Percentiles rank a stretch among this genome's conserved stretches.
Conservation (phyloP, 1,140 invertebrate genomes). For the Littorina saxatilis region DNA sequence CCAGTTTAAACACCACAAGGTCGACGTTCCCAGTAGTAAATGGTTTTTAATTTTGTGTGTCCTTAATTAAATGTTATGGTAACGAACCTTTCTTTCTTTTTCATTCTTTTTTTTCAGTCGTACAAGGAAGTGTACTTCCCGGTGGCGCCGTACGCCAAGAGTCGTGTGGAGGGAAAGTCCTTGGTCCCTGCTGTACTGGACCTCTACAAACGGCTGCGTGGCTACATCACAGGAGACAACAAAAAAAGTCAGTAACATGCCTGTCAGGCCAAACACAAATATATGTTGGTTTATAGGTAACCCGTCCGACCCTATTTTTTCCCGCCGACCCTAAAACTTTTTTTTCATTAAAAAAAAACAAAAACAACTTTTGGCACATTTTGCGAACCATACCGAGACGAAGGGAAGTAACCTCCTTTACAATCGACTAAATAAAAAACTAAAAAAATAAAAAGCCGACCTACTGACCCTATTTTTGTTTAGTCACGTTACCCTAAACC, state of each 20-base stretch:
- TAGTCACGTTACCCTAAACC: too few species aligned
- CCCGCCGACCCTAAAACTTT: too few species aligned
- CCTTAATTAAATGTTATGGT: neutral
- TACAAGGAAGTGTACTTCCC: constrained; percentile 22
- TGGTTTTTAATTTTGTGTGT: neutral
- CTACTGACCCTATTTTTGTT: too few species aligned
- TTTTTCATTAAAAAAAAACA: too few species aligned
- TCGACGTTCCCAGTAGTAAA: neutral
- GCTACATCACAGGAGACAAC: constrained; percentile 10
- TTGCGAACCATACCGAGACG: too few species aligned
- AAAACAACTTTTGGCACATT: too few species aligned
- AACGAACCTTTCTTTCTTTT: neutral
- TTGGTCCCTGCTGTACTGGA: neutral
- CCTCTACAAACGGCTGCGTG: neutral
- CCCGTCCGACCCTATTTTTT: too few species aligned
- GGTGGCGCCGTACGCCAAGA: constrained; percentile 11
- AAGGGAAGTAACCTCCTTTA: too few species aligned
- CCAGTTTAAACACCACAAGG: neutral
- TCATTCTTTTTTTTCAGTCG: neutral
- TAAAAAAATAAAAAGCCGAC: too few species aligned
- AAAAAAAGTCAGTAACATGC: neutral
- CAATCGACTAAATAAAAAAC: neutral
- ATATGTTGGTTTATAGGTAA: too few species aligned
- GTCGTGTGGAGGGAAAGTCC: neutral
- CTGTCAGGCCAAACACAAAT: neutral